These are phyloP conservation scores for Tethya wilhelma DNA, from an alignment of 37 sponge, comb jelly and placozoan genomes.

Conservation along the genomic window DNA sequence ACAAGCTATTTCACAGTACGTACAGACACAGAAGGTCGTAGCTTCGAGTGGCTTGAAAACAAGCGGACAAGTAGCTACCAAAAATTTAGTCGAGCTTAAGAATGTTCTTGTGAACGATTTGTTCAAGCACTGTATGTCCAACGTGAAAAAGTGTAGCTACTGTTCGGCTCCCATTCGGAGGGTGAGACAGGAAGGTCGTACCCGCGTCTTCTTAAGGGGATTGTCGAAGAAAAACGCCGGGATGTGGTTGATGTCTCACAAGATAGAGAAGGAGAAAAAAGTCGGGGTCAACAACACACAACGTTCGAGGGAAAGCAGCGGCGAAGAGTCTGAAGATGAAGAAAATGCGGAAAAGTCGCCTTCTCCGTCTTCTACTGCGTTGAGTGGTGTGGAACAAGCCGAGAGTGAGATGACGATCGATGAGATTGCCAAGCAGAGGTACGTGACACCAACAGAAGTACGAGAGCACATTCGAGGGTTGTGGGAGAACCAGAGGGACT, in stretches of 20 bases:
- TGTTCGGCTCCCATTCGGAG: slow-evolving; percentile 81
- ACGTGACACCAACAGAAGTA: slow-evolving; percentile 75
- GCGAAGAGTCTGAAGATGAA: not conserved
- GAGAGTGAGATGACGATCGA: not conserved
- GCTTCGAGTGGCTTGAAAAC: not conserved
- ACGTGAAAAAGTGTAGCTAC: slow-evolving; percentile 62
- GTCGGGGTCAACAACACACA: not conserved
- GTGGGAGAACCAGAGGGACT: slow-evolving; percentile 60
- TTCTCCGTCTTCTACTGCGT: not conserved
- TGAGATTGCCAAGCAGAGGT: slow-evolving; percentile 40
- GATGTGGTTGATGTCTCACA: slow-evolving; percentile 38
- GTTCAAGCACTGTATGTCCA: slow-evolving; percentile 22
- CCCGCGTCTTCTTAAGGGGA: slow-evolving; percentile 67
- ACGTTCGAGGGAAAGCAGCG: slow-evolving; percentile 7
- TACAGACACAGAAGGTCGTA: not conserved
- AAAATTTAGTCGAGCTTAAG: slow-evolving; percentile 56
- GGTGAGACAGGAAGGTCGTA: slow-evolving; percentile 65
- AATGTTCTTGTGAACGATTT: slow-evolving; percentile 49
- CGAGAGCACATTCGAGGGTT: slow-evolving; percentile 67
- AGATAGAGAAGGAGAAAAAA: slow-evolving; percentile 24
- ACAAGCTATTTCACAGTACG: not conserved
- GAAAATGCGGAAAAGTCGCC: not conserved
- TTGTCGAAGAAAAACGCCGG: slow-evolving; percentile 61
- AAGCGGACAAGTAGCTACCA: slow-evolving; percentile 18
- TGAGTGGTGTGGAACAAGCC: not conserved